Base-by-base conservation (phyloP, 2,888 invertebrate species). In the Eupithecia dodoneata region DNA sequence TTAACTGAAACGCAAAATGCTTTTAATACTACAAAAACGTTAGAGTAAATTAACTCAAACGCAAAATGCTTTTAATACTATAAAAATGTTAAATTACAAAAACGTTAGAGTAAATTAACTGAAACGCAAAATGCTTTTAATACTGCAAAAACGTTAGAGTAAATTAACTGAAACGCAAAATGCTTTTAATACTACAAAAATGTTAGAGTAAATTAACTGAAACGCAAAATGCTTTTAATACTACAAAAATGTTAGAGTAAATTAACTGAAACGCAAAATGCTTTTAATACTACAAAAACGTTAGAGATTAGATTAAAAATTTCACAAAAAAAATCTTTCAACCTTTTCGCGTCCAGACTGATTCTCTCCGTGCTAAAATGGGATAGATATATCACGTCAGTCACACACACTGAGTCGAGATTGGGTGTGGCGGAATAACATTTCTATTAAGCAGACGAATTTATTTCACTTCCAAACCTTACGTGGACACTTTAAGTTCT, bases 371-470 rank as follows among this genome's bases (percentile, higher is more conserved):
- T 30, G 13, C 55, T 69, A 18, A 78, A 76, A 78, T 78, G 73
- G 78, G 69, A 72, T 52, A 74, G 73, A 78, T 76, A 73, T 65
- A 72, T 78, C 78, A 78, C 52, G 78, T 72, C 75, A 76, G 72
- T 63, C 75, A 73, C 77, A 75, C 72, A 59, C 69, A 71, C 71
- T 66, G 74, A 66, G 74, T 47, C 52, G n/a, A 63, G 71, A 74
- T 74, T 67, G 67, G 69, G 72, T 72, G 49, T 75, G 78, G 67
- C 75, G 63, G 73, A 67, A 77, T 65, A 69, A 74, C 74, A 66
- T 65, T 70, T 70, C 72, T 72, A 77, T 72, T 74, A 59, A 72
- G 67, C 44, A 44, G 71, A 44, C n/a, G 67, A 69, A 45, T 69
- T 69, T 45, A 18, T 69, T 69, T 69, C 9, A 45, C n/a, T 63